Conservation (phyloP, 2,888 invertebrate species). For the Hipparchia semele region DNA sequence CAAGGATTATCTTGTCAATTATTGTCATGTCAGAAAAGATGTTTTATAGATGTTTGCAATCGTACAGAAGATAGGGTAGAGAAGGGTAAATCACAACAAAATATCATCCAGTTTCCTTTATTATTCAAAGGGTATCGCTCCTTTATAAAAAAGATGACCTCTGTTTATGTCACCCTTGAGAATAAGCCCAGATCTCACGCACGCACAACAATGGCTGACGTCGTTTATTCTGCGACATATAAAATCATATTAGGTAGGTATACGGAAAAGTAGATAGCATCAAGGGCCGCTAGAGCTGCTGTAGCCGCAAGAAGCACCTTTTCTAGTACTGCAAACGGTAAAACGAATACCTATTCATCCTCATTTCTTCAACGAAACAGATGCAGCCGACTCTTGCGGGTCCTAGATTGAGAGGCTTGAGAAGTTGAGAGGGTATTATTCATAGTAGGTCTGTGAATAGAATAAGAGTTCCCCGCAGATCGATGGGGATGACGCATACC, state of each 20-base stretch:
- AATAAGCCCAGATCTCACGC: conserved; percentile 26
- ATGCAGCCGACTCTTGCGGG: too few relatives aligned
- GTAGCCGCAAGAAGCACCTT: too few relatives aligned
- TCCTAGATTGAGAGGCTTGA: too few relatives aligned
- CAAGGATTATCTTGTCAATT: too few relatives aligned
- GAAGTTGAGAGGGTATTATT: too few relatives aligned
- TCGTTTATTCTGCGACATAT: conserved; percentile 11
- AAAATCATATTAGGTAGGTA: conserved; percentile 7
- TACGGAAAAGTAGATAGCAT: too few relatives aligned
- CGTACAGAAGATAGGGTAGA: not conserved
- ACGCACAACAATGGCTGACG: conserved; percentile 23
- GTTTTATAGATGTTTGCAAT: too few relatives aligned
- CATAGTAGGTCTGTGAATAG: not conserved
- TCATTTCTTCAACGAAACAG: too few relatives aligned
- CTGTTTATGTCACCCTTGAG: conserved; percentile 27
- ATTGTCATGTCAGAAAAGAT: too few relatives aligned
- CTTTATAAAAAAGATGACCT: conserved; percentile 29
- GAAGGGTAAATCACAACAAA: conserved; percentile 2
- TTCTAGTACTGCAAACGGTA: too few relatives aligned
- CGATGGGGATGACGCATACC: conserved; percentile 62
- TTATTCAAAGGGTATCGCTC: conserved; percentile 13
- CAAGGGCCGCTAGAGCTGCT: too few relatives aligned
- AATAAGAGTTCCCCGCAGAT: conserved; percentile 39
- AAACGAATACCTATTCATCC: too few relatives aligned
- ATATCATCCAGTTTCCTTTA: not conserved